Conservation (phyloP, 2,888 invertebrate species). For the Meteorus cinctellus region DNA sequence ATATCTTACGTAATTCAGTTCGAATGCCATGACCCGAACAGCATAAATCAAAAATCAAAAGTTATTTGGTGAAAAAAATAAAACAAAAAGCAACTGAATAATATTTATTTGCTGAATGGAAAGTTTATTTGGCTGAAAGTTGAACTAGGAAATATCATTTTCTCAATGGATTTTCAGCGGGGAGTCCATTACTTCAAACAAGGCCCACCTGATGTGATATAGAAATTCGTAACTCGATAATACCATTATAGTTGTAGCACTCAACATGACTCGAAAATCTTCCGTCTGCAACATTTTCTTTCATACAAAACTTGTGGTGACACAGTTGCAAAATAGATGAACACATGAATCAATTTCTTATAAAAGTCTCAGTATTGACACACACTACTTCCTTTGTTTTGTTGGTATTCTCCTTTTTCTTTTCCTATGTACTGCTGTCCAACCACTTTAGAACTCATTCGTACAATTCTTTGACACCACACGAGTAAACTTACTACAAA, state of each 20-base stretch:
- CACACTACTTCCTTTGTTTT: background rate
- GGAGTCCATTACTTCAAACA: conserved; percentile 9
- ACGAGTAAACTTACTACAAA: background rate
- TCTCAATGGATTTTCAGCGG: too few species aligned
- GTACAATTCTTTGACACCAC: background rate
- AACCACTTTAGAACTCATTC: conserved; percentile 5
- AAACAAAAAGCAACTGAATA: background rate
- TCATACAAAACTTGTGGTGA: background rate
- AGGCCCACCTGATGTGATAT: conserved; percentile 26
- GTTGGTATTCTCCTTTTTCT: background rate
- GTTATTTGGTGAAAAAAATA: background rate
- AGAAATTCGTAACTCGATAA: conserved; percentile 10
- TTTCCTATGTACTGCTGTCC: background rate
- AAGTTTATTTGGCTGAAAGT: too few species aligned
- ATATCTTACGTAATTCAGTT: conserved; percentile 27
- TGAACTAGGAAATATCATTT: background rate
- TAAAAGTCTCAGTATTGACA: background rate
- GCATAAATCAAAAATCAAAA: conserved; percentile 26
- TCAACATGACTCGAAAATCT: conserved; percentile 7
- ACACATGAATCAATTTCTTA: background rate
- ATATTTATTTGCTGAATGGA: background rate
- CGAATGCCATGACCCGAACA: conserved; percentile 7
- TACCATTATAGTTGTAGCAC: conserved; percentile 1
- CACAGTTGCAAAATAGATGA: background rate
- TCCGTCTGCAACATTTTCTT: background rate